Evolutionary conservation across 2,113 vertebrate genomes (phyloP).

Genomic region (Varanus salvator): DNA sequence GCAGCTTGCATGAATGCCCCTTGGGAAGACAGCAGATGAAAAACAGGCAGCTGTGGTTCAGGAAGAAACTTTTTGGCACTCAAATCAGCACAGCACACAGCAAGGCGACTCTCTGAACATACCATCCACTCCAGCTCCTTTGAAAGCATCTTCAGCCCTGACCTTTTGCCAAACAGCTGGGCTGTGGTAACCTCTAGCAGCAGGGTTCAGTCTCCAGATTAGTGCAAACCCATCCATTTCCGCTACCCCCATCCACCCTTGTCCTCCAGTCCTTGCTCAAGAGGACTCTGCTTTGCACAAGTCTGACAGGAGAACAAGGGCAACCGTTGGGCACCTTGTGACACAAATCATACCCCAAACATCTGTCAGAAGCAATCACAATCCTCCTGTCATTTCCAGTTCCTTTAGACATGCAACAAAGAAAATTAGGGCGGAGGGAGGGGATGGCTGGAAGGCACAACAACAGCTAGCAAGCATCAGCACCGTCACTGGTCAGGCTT

Average conservation of each 20-base stretch:
- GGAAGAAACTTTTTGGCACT: not conserved
- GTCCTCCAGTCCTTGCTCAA: not conserved
- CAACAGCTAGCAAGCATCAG: not conserved
- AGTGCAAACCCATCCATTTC: not conserved
- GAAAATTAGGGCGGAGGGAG: not conserved
- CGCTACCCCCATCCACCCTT: not conserved
- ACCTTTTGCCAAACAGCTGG: slow-evolving; percentile 1
- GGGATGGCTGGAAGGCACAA: not conserved
- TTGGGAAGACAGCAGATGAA: slow-evolving; percentile 6
- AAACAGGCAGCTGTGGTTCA: slow-evolving; percentile 18
- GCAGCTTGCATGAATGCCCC: slow-evolving; percentile 24
- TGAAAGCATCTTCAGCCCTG: not conserved
- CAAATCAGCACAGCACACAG: not conserved
- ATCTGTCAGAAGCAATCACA: slow-evolving; percentile 16
- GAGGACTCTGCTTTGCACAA: not conserved
- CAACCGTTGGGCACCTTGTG: slow-evolving; percentile 6
- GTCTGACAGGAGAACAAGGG: not conserved
- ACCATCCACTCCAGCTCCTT: not conserved
- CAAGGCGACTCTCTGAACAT: not conserved
- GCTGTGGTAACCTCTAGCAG: not conserved
- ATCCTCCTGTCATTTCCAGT: slow-evolving; percentile 30
- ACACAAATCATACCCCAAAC: slow-evolving; percentile 13
- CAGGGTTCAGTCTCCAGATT: not conserved
- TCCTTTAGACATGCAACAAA: not conserved
- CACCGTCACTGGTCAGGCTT: not conserved